Evolutionary conservation across 2,888 invertebrate species (phyloP).

Genomic region (Caenorhabditis sp.): DNA sequence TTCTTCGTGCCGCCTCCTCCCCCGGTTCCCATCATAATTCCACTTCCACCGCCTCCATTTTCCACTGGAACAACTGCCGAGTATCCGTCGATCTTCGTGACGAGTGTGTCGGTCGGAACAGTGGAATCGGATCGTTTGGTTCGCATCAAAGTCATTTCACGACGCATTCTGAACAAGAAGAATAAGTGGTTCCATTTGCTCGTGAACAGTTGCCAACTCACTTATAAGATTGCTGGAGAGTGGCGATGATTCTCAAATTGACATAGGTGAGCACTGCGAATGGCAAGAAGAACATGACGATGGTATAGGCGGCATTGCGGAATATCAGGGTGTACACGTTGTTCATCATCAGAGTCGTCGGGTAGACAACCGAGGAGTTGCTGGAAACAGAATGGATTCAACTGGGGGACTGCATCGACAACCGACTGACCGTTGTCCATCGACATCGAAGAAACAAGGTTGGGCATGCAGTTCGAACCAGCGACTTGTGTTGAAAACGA

Average conservation of each 20-base stretch:
- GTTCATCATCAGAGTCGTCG: conserved; percentile 73
- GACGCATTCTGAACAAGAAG: conserved; percentile 50
- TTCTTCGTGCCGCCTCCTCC: conserved; percentile 20
- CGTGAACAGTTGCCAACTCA: conserved; percentile 20
- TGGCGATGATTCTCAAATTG: conserved; percentile 74
- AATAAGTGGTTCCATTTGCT: too few relatives aligned
- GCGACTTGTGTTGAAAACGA: conserved; percentile 76
- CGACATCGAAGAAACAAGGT: conserved; percentile 58
- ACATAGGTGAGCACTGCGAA: conserved; percentile 75
- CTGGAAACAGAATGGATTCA: too few relatives aligned
- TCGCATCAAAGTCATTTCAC: conserved; percentile 47
- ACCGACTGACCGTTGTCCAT: conserved; percentile 20
- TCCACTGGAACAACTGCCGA: conserved; percentile 51
- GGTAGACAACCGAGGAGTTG: conserved; percentile 68
- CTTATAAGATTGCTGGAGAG: conserved; percentile 71
- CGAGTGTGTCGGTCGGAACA: conserved; percentile 53
- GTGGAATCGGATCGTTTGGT: conserved; percentile 52
- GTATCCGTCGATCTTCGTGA: conserved; percentile 58
- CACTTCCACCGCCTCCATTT: conserved; percentile 23
- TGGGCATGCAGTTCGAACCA: conserved; percentile 75
- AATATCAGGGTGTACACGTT: conserved; percentile 70
- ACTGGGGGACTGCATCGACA: too few relatives aligned
- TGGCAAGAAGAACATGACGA: conserved; percentile 79
- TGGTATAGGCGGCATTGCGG: conserved; percentile 75
- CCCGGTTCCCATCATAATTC: conserved; percentile 45